A percentile compares a stretch with the other conserved stretches of the same genome.
Evolutionary conservation across 1,140 invertebrate species (phyloP).

Genomic region (Hyles euphorbiae): DNA sequence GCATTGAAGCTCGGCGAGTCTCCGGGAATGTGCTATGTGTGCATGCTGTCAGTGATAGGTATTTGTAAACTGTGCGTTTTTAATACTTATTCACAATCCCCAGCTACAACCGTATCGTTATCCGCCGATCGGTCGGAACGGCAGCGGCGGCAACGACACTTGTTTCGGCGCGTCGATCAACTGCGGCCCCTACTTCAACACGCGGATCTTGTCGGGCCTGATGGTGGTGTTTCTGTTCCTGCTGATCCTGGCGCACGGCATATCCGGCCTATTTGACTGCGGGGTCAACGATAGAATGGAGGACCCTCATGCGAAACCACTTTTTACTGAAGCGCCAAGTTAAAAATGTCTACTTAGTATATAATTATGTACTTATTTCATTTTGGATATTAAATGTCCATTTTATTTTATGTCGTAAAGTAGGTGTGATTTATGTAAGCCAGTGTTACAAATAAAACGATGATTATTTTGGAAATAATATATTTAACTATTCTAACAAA

Average conservation of each 20-base stretch:
- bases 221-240: constrained; percentile 30
- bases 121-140: background rate
- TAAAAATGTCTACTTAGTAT: background rate
- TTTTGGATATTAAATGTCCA: no score
- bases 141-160: constrained; percentile 8
- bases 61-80: background rate
- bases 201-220: constrained; percentile 27
- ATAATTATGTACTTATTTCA: background rate
- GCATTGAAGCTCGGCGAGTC: no score
- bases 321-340: constrained; percentile 13
- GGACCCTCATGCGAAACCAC: constrained; percentile 35
- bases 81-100: background rate
- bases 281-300: constrained; percentile 33
- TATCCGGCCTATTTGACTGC: constrained; percentile 31
- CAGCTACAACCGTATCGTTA: background rate
- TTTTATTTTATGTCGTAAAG: no score
- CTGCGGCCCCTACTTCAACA: constrained; percentile 45
- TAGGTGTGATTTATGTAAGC: no score
- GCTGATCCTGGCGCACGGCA: constrained; percentile 29
- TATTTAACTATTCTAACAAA: constrained; percentile 43
- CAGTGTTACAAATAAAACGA: constrained; percentile 22
- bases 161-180: constrained; percentile 29
- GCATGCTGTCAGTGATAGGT: no score
- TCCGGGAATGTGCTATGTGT: no score
- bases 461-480: constrained; percentile 34